Percentiles rank a stretch among this genome's conserved stretches.
These are phyloP conservation scores for Rhyacophila brunnea DNA, from an alignment of 1,140 invertebrate genomes.

Conservation along the genomic window DNA sequence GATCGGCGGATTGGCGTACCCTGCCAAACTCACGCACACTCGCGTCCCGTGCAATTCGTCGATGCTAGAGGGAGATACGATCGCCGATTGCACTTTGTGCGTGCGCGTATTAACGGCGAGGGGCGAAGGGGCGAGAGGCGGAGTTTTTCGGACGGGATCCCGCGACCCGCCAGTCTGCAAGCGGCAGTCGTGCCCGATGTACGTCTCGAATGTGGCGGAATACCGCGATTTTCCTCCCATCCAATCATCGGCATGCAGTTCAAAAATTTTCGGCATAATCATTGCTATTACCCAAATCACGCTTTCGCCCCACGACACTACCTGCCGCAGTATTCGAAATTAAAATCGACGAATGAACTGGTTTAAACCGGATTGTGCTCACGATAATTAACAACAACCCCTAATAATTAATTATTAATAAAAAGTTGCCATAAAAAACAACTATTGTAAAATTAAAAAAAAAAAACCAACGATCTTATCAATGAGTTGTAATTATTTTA, in stretches of 20 bases:
- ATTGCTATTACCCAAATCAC: too few relatives aligned
- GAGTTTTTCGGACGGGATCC: constrained; percentile 33
- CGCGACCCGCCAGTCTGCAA: constrained; percentile 39
- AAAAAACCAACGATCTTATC: too few relatives aligned
- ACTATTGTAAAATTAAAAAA: too few relatives aligned
- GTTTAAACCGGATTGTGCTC: too few relatives aligned
- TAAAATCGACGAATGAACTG: too few relatives aligned
- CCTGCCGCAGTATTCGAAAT: too few relatives aligned
- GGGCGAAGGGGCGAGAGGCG: constrained; percentile 43
- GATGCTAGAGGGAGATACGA: constrained; percentile 27
- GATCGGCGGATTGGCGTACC: constrained; percentile 39
- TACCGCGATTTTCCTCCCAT: neutral
- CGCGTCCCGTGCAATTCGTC: constrained; percentile 52
- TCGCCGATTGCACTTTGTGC: constrained; percentile 35
- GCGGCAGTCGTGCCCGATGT: constrained; percentile 13
- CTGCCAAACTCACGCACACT: constrained; percentile 38
- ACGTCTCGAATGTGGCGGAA: neutral
- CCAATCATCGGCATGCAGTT: neutral
- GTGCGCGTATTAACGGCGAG: constrained; percentile 52
- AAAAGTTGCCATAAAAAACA: too few relatives aligned
- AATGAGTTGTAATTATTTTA: too few relatives aligned
- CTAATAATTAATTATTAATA: too few relatives aligned
- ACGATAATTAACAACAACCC: too few relatives aligned
- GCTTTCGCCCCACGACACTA: too few relatives aligned
- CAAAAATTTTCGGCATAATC: too few relatives aligned